phyloP scores from a whole-genome alignment of 2,888 invertebrate species.

The Mythimna lalbum region DNA sequence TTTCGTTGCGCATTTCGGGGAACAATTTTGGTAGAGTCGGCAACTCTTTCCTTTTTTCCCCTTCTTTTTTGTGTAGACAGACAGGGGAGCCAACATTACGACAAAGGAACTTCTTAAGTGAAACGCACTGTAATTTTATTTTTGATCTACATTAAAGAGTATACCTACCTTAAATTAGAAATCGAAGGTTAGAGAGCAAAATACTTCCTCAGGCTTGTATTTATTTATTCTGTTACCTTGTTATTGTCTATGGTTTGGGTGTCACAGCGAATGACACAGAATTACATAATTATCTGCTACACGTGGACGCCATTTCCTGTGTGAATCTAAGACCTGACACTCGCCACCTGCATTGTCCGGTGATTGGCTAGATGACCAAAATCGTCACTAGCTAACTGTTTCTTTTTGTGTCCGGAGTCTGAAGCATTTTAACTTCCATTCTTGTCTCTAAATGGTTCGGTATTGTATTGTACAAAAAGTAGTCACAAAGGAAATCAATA shows the following conservation, averaged over 20 bases:
- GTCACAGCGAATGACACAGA: conserved; percentile 34
- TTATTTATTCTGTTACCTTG: background rate
- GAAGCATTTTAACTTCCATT: conserved; percentile 12
- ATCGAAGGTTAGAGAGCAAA: background rate
- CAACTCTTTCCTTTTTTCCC: too few relatives aligned
- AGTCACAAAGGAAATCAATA: background rate
- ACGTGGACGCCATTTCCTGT: conserved; percentile 55
- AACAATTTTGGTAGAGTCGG: too few relatives aligned
- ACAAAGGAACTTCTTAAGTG: too few relatives aligned
- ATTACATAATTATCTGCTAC: conserved; percentile 41
- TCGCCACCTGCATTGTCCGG: conserved; percentile 40
- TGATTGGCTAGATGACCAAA: conserved; percentile 32
- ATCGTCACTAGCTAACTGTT: conserved; percentile 17
- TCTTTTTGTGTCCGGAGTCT: conserved; percentile 4
- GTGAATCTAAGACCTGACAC: conserved; percentile 39
- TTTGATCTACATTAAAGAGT: too few relatives aligned
- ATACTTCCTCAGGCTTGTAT: too few relatives aligned
- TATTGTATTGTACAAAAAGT: conserved; percentile 10
- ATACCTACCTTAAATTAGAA: too few relatives aligned
- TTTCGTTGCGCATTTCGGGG: too few relatives aligned
- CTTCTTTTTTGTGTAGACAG: too few relatives aligned
- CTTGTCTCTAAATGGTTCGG: background rate
- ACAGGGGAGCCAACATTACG: too few relatives aligned
- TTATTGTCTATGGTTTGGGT: conserved; percentile 22
- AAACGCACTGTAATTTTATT: too few relatives aligned